Conservation (phyloP, 2,113 vertebrate genomes). For the Pycnonotus jocosus region DNA sequence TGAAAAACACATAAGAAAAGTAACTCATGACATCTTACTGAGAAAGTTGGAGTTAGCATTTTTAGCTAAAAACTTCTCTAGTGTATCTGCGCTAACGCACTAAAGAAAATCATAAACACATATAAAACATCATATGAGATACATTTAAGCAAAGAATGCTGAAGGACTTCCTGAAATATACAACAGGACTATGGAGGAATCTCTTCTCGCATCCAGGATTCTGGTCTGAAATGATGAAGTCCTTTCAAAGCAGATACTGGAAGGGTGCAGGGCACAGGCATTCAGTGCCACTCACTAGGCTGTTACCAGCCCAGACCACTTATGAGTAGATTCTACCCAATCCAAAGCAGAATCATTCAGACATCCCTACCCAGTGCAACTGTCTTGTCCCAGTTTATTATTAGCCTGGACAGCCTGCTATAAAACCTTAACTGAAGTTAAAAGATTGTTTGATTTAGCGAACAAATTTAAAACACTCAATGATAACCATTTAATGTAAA, state of each 20-base stretch:
- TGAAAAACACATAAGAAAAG: neutral
- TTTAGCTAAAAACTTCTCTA: neutral
- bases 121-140: neutral
- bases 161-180: neutral
- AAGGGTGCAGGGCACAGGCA: neutral
- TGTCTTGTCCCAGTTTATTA: neutral
- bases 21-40: neutral
- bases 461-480: neutral
- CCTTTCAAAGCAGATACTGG: neutral
- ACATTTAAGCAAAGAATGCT: neutral
- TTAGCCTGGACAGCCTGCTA: neutral
- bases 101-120: neutral
- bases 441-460: neutral
- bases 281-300: neutral
- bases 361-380: neutral
- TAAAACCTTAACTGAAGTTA: neutral
- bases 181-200: neutral
- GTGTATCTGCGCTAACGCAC: accelerated
- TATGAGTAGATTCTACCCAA: neutral
- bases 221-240: neutral
- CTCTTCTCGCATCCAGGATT: neutral
- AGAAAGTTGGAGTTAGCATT: neutral
- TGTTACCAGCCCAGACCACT: neutral
- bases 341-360: neutral
- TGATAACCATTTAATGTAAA: neutral